These are phyloP conservation scores for Heliconius hewitsoni DNA, from an alignment of 1,140 invertebrate genomes.

Conservation along the genomic window DNA sequence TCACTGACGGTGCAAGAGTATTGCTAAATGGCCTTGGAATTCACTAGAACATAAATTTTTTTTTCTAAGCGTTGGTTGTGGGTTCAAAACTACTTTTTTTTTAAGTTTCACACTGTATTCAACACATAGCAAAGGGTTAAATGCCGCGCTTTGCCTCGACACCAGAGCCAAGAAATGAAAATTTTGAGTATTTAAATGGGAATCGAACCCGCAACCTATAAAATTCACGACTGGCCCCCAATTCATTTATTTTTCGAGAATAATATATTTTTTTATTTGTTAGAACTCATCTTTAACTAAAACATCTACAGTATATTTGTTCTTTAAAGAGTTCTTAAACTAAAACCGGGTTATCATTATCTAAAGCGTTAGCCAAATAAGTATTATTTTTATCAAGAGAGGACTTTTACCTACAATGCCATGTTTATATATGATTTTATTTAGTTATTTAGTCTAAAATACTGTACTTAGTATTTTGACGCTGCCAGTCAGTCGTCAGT, in stretches of 20 bases:
- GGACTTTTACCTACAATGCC: neutral
- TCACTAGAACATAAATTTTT: neutral
- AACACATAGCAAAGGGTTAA: too few species aligned
- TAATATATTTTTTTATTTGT: too few species aligned
- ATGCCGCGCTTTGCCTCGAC: too few species aligned
- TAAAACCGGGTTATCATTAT: neutral
- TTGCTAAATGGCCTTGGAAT: neutral
- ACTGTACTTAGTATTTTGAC: neutral
- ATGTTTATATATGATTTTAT: neutral
- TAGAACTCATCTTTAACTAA: neutral
- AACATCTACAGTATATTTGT: neutral
- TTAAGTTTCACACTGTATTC: too few species aligned
- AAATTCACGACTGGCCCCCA: too few species aligned
- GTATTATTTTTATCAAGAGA: neutral
- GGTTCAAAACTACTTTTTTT: too few species aligned
- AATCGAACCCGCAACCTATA: too few species aligned
- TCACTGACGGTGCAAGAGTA: constrained; percentile 1
- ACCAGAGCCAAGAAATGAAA: too few species aligned
- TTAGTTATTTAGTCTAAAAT: neutral
- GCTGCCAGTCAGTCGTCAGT: too few species aligned
- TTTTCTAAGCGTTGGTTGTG: too few species aligned
- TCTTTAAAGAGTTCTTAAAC: neutral
- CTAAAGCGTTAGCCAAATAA: constrained; percentile 4
- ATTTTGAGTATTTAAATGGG: too few species aligned
- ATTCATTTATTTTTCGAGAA: too few species aligned